These are phyloP conservation scores for Aramus guarauna DNA, from an alignment of 2,113 vertebrate genomes.

Conservation along the genomic window DNA sequence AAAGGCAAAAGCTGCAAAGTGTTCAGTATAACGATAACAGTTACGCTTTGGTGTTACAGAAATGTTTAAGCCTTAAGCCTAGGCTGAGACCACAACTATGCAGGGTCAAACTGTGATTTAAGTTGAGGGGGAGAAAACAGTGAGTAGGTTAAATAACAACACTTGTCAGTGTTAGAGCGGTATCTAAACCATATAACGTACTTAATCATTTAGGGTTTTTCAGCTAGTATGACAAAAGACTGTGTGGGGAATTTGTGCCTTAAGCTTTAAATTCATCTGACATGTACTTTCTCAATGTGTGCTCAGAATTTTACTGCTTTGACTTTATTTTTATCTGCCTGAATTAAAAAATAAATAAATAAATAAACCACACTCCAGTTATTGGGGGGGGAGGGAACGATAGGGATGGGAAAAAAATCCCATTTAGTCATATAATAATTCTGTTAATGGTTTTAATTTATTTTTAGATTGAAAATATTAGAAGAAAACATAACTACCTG, in stretches of 20 bases:
- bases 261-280: not conserved
- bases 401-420: accelerated
- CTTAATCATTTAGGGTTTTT: not conserved
- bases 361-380: not conserved
- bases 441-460: not conserved
- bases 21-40: not conserved
- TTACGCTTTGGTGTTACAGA: not conserved
- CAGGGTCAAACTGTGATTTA: not conserved
- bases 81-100: not conserved
- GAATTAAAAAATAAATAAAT: not conserved
- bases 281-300: not conserved
- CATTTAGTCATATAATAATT: not conserved
- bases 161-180: not conserved
- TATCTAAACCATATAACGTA: not conserved
- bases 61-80: not conserved
- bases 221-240: not conserved
- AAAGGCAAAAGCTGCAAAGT: not conserved
- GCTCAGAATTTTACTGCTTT: not conserved
- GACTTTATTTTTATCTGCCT: not conserved
- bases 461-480: conserved; percentile 93
- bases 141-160: not conserved
- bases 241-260: not conserved
- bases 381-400: accelerated
- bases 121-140: not conserved
- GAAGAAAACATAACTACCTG: conserved; percentile 97